A percentile compares a stretch with the other conserved stretches of the same genome.
Evolutionary conservation across 2,888 invertebrate species (phyloP).

Genomic region (Harpalus rufipes): DNA sequence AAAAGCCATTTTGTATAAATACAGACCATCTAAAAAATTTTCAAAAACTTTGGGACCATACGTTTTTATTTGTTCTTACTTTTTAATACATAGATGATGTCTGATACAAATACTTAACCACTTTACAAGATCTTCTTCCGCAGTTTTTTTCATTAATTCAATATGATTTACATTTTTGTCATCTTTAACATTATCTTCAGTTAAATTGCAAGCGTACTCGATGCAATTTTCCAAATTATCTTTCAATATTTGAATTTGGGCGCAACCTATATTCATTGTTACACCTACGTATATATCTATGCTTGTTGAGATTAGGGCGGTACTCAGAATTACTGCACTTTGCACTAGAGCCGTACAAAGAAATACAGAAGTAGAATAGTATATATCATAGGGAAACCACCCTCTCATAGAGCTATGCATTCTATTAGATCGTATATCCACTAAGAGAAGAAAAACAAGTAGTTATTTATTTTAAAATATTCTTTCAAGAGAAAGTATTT

Average conservation of each 20-base stretch:
- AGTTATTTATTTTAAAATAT: too few relatives aligned
- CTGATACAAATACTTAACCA: not conserved
- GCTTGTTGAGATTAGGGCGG: not conserved
- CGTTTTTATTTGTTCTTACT: not conserved
- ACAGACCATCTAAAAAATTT: too few relatives aligned
- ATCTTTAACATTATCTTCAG: not conserved
- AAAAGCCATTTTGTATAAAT: too few relatives aligned
- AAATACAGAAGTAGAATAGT: not conserved
- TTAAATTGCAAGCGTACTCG: not conserved
- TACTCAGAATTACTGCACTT: not conserved
- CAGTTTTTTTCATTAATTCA: not conserved
- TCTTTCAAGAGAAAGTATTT: too few relatives aligned
- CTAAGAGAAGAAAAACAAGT: not conserved
- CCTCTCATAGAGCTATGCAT: not conserved
- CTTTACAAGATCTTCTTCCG: not conserved
- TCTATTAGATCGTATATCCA: not conserved
- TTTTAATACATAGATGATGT: not conserved
- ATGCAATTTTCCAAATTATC: slow-evolving; percentile 3
- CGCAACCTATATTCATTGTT: not conserved
- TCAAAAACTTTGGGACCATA: too few relatives aligned
- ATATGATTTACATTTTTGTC: not conserved
- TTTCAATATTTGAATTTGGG: not conserved
- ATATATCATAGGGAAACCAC: not conserved
- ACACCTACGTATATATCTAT: not conserved
- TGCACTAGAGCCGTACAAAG: not conserved